phyloP scores from a whole-genome alignment of 2,888 invertebrate species.

The Bruchidius siliquastri region DNA sequence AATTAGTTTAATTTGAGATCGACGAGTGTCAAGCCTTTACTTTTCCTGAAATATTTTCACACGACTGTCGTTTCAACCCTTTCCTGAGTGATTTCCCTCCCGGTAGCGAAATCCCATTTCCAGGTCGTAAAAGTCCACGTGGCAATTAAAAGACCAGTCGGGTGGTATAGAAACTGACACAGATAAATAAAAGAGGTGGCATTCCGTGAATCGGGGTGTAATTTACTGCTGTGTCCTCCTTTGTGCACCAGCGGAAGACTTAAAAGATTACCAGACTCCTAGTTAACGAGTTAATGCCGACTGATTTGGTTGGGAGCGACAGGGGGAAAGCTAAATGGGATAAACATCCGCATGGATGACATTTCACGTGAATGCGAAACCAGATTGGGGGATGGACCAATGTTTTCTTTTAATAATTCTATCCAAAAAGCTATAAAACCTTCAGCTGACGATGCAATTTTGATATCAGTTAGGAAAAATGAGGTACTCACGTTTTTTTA shows the following conservation, averaged over 20 bases:
- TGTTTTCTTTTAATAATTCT: not conserved
- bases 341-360: not conserved
- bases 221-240: constrained; percentile 17
- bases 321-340: not conserved
- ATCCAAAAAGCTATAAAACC: too few species aligned
- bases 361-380: not conserved
- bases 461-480: too few species aligned
- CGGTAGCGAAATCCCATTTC: not conserved
- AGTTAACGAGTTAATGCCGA: constrained; percentile 6
- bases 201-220: constrained; percentile 19
- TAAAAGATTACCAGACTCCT: constrained; percentile 11
- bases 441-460: too few species aligned
- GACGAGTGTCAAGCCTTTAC: too few species aligned
- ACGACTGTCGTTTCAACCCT: not conserved
- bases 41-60: not conserved
- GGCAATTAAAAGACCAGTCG: not conserved
- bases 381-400: not conserved
- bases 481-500: too few species aligned
- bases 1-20: too few species aligned
- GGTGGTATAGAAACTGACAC: constrained; percentile 13
- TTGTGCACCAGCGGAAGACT: constrained; percentile 3
- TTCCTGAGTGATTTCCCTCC: not conserved
- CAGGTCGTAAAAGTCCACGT: not conserved
- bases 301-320: not conserved
- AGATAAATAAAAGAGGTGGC: constrained; percentile 26